A percentile compares a stretch with the other conserved stretches of the same genome.
Evolutionary conservation across 2,888 invertebrate species (phyloP).

Genomic region (Lapara coniferarum): DNA sequence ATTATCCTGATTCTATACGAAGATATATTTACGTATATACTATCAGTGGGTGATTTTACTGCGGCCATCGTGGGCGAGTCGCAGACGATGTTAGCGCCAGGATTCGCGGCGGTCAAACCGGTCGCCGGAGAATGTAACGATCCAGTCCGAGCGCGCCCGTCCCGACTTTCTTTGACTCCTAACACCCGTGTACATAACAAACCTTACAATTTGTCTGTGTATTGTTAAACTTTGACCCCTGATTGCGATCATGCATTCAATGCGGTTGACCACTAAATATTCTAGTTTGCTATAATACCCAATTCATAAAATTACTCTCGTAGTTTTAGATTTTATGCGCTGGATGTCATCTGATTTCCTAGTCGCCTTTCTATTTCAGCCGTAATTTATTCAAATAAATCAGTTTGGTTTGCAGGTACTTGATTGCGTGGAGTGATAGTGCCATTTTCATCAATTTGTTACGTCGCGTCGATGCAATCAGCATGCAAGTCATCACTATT

Average conservation of each 20-base stretch:
- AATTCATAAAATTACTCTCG: too few species aligned
- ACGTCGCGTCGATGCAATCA: slow-evolving; percentile 37
- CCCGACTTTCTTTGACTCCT: slow-evolving; percentile 72
- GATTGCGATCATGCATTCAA: background rate
- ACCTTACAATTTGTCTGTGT: slow-evolving; percentile 9
- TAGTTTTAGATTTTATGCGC: background rate
- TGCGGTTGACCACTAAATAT: background rate
- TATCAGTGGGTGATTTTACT: slow-evolving; percentile 2
- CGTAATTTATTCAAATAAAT: slow-evolving; percentile 23
- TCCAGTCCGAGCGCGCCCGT: slow-evolving; percentile 68
- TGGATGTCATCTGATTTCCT: slow-evolving; percentile 9
- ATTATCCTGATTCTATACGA: background rate
- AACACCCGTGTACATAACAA: slow-evolving; percentile 37
- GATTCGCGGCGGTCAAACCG: slow-evolving; percentile 80
- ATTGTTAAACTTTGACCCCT: slow-evolving; percentile 14
- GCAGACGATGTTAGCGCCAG: slow-evolving; percentile 61
- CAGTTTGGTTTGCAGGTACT: slow-evolving; percentile 24
- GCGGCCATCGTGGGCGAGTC: slow-evolving; percentile 36
- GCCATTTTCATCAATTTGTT: slow-evolving; percentile 40
- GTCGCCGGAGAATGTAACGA: slow-evolving; percentile 69
- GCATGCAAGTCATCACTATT: slow-evolving; percentile 35
- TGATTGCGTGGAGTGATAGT: slow-evolving; percentile 29
- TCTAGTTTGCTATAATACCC: background rate
- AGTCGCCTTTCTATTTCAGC: slow-evolving; percentile 22
- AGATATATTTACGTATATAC: background rate